Conservation (phyloP, 64 coral and sea anemone genomes). For the Acropora tenuis region DNA sequence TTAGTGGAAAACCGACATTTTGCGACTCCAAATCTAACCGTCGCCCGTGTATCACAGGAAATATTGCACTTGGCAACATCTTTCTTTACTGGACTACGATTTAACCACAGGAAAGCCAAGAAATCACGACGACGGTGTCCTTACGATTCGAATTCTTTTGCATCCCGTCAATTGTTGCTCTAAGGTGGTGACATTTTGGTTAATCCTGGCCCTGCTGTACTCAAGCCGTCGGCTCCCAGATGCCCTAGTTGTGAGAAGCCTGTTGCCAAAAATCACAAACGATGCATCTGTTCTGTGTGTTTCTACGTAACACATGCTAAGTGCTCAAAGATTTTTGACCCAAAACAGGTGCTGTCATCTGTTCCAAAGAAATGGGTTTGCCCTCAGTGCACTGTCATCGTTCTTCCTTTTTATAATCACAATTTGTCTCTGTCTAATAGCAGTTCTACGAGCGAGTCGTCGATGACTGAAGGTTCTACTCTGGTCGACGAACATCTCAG, state of each 20-base stretch:
- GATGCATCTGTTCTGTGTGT: slow-evolving; percentile 62
- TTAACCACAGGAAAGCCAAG: slow-evolving; percentile 10
- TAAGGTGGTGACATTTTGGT: slow-evolving; percentile 21
- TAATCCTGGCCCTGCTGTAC: slow-evolving; percentile 27
- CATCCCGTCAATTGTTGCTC: background rate
- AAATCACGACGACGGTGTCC: slow-evolving; percentile 17
- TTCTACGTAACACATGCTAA: slow-evolving; percentile 65
- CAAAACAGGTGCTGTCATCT: slow-evolving; percentile 39
- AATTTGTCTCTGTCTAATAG: slow-evolving; percentile 20
- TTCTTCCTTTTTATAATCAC: slow-evolving; percentile 68
- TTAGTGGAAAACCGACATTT: background rate
- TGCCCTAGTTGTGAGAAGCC: slow-evolving; percentile 58
- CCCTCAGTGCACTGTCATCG: slow-evolving; percentile 28
- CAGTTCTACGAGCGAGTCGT: slow-evolving; percentile 5
- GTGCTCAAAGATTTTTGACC: slow-evolving; percentile 56
- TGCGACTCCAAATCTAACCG: background rate
- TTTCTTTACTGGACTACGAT: background rate
- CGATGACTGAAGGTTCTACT: slow-evolving; percentile 14
- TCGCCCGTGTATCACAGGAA: background rate
- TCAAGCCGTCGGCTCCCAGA: slow-evolving; percentile 8
- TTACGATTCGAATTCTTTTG: slow-evolving; percentile 28
- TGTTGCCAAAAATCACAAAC: slow-evolving; percentile 70
- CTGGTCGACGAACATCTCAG: slow-evolving; percentile 20
- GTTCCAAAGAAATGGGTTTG: slow-evolving; percentile 59
- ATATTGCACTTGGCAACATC: background rate